Evolutionary conservation across 1,140 invertebrate species (phyloP).

Genomic region (Lethocerus indicus): DNA sequence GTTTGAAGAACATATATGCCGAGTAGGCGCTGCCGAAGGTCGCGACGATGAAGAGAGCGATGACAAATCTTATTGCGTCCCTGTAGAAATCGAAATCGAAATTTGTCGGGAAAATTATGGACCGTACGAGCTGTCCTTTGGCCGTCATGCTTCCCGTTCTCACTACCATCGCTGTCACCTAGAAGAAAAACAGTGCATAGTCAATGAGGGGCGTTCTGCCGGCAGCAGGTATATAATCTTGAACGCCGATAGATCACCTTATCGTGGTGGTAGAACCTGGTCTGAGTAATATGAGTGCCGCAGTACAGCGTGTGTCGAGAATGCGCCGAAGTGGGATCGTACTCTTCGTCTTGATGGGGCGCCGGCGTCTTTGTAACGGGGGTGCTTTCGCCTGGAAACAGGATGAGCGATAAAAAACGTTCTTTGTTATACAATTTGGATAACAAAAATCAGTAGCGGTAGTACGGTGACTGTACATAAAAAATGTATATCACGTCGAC

Average conservation of each 20-base stretch:
- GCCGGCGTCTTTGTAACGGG: slow-evolving; percentile 65
- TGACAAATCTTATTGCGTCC: slow-evolving; percentile 67
- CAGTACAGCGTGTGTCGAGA: slow-evolving; percentile 69
- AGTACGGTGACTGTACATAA: too few relatives aligned
- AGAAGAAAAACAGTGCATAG: slow-evolving; percentile 6
- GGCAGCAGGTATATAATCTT: too few relatives aligned
- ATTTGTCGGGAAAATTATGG: slow-evolving; percentile 78
- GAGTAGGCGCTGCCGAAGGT: slow-evolving; percentile 34
- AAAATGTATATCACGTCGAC: too few relatives aligned
- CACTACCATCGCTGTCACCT: slow-evolving; percentile 62
- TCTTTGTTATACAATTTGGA: too few relatives aligned
- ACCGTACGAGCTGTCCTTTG: slow-evolving; percentile 74
- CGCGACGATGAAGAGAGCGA: slow-evolving; percentile 34
- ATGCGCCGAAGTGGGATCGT: slow-evolving; percentile 40
- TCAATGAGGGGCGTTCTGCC: too few relatives aligned
- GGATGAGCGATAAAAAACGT: too few relatives aligned
- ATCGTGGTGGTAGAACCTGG: slow-evolving; percentile 62
- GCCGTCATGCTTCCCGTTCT: slow-evolving; percentile 73
- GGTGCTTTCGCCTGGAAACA: slow-evolving; percentile 48
- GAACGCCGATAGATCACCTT: slow-evolving; percentile 7
- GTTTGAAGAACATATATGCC: slow-evolving; percentile 32
- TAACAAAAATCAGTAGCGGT: too few relatives aligned
- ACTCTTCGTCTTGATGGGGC: slow-evolving; percentile 32
- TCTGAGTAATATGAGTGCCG: slow-evolving; percentile 89
- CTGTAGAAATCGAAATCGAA: slow-evolving; percentile 80